Evolutionary conservation across 2,113 vertebrate species (phyloP).

Genomic region (Nettapus auritus): DNA sequence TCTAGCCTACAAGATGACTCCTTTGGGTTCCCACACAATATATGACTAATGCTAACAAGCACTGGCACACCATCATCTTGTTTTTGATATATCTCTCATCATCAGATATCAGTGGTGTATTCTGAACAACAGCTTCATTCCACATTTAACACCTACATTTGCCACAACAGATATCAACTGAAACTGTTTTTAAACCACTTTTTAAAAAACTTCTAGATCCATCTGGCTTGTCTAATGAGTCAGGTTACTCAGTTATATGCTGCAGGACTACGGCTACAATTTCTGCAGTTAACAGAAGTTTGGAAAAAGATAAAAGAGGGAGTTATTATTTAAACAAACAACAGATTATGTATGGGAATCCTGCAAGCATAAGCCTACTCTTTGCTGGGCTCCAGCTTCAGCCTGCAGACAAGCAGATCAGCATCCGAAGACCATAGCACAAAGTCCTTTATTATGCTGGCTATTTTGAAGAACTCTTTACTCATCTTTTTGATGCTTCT

Average conservation of each 20-base stretch:
- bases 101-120: background rate
- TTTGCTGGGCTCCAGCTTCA: background rate
- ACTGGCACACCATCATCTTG: background rate
- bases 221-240: background rate
- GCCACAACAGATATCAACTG: background rate
- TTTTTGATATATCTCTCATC: background rate
- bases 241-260: background rate
- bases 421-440: background rate
- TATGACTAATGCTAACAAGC: background rate
- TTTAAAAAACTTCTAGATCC: background rate
- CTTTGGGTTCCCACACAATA: background rate
- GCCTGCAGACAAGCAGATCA: background rate
- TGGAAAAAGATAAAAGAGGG: background rate
- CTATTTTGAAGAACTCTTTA: background rate
- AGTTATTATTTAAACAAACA: background rate
- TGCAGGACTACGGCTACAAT: background rate
- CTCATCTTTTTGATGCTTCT: background rate
- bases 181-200: background rate
- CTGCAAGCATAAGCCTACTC: background rate
- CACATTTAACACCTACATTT: conserved; percentile 2
- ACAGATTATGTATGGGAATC: background rate
- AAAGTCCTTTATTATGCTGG: background rate
- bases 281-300: background rate
- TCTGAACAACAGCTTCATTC: background rate
- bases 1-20: background rate